Evolutionary conservation across 2,113 vertebrate species (phyloP).

Genomic region (Tyto alba): DNA sequence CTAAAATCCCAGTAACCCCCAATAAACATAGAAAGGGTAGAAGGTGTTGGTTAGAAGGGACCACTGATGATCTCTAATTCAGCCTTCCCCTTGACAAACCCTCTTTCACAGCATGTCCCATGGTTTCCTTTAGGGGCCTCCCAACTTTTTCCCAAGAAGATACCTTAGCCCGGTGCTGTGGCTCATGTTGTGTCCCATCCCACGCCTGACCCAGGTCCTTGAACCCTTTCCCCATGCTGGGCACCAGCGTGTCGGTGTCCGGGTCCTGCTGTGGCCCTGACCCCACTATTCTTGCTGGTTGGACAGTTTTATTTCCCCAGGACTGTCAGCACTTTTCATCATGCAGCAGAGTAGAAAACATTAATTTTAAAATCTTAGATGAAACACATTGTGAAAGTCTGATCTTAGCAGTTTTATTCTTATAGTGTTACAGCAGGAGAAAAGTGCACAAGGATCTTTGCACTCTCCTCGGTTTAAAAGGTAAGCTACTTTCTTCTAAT

Average conservation of each 20-base stretch:
- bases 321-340: background rate
- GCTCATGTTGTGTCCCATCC: background rate
- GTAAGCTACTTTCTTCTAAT: background rate
- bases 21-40: background rate
- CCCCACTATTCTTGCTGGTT: background rate
- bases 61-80: background rate
- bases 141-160: background rate
- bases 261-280: background rate
- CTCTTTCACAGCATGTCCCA: background rate
- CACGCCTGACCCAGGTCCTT: background rate
- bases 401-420: constrained; percentile 35
- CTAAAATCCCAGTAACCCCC: background rate
- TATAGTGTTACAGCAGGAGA: background rate
- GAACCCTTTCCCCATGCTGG: background rate
- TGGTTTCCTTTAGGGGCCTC: background rate
- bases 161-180: background rate
- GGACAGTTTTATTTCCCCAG: background rate
- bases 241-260: accelerated
- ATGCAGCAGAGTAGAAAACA: background rate
- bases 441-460: accelerated
- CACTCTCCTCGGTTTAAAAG: accelerated
- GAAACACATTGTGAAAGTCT: background rate
- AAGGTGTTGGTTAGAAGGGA: background rate
- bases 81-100: background rate
- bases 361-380: background rate